Percentiles rank a stretch among this genome's conserved stretches.
phyloP scores from a whole-genome alignment of 1,140 invertebrate species.

The Hestina assimilis region DNA sequence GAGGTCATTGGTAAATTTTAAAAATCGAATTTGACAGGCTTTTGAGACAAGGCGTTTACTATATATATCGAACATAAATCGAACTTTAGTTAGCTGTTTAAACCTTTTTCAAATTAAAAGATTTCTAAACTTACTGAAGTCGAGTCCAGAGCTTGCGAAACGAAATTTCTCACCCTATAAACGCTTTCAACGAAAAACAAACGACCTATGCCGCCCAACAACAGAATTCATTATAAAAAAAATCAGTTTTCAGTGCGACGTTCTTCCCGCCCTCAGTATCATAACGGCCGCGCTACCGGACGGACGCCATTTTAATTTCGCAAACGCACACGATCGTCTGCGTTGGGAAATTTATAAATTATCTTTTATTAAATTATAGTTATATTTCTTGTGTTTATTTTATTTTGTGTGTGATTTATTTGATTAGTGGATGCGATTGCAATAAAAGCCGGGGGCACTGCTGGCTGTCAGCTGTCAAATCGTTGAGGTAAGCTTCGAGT shows the following conservation, averaged over 20 bases:
- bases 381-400: conserved; percentile 4
- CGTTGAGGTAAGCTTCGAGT: conserved; percentile 15
- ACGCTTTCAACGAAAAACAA: conserved; percentile 33
- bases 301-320: conserved; percentile 15
- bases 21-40: too few species aligned
- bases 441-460: conserved; percentile 12
- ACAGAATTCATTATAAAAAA: conserved; percentile 35
- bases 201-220: conserved; percentile 22
- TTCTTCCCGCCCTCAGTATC: conserved; percentile 48
- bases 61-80: too few species aligned
- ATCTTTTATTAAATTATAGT: background rate
- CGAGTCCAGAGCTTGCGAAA: conserved; percentile 11
- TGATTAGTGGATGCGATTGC: conserved; percentile 4
- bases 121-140: conserved; percentile 4
- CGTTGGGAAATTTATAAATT: background rate
- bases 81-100: too few species aligned
- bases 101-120: conserved; percentile 4
- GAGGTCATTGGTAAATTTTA: too few species aligned
- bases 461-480: conserved; percentile 25
- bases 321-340: background rate
- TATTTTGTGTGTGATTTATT: conserved; percentile 17
- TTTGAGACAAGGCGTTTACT: too few species aligned
- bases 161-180: conserved; percentile 35
- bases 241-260: conserved; percentile 24
- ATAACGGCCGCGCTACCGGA: conserved; percentile 16